Evolutionary conservation across 2,888 invertebrate species (phyloP).

Genomic region (Gortyna flavago): DNA sequence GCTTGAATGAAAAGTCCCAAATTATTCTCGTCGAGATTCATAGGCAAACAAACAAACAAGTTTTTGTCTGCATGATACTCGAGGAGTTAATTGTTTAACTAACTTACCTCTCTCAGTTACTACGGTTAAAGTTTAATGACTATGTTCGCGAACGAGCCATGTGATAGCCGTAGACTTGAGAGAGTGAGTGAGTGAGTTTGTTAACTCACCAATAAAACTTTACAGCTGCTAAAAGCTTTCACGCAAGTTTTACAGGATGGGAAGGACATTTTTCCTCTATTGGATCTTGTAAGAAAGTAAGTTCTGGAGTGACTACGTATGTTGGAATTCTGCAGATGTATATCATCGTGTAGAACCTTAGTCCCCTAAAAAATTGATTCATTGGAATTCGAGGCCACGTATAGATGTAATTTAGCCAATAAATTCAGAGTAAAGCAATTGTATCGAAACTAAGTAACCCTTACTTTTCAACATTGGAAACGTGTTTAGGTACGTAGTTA

Average conservation of each 20-base stretch:
- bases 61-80: conserved; percentile 32
- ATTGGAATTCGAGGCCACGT: conserved; percentile 50
- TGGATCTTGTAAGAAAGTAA: not conserved
- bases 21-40: conserved; percentile 32
- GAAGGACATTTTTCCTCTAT: conserved; percentile 5
- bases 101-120: conserved; percentile 54
- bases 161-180: conserved; percentile 43
- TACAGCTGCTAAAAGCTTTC: conserved; percentile 53
- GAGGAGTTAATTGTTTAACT: conserved; percentile 60
- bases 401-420: conserved; percentile 57
- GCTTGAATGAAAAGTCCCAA: conserved; percentile 28
- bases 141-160: conserved; percentile 43
- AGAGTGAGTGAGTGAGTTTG: conserved; percentile 40
- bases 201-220: conserved; percentile 59
- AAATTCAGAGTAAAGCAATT: conserved; percentile 60
- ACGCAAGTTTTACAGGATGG: conserved; percentile 20
- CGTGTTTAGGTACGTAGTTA: conserved; percentile 65
- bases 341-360: not conserved
- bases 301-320: not conserved
- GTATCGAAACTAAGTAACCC: conserved; percentile 62
- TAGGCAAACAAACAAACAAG: conserved; percentile 22
- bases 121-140: conserved; percentile 59
- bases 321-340: not conserved
- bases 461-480: conserved; percentile 61
- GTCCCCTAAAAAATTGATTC: conserved; percentile 30